Evolutionary conservation across 2,888 invertebrate genomes (phyloP).

Genomic region (Eilema sororculum): DNA sequence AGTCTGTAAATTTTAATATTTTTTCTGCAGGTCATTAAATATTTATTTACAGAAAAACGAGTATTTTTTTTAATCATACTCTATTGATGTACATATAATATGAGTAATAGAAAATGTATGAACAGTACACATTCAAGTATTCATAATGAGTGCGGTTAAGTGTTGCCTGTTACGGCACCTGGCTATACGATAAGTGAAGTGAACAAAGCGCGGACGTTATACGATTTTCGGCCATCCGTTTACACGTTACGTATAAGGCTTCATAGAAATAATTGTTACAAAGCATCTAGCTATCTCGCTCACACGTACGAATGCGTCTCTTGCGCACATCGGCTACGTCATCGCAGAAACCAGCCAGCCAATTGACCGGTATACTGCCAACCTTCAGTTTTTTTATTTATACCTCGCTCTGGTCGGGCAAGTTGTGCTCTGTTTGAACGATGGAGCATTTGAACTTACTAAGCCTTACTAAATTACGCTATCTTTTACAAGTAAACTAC

Average conservation of each 20-base stretch:
- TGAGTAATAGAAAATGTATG: conserved; percentile 15
- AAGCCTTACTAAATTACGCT: not conserved
- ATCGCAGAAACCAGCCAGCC: conserved; percentile 86
- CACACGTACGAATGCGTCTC: conserved; percentile 58
- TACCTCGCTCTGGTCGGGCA: conserved; percentile 83
- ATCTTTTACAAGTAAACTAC: not conserved
- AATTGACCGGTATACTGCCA: conserved; percentile 86
- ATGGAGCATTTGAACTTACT: conserved; percentile 2
- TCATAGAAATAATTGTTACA: conserved; percentile 80
- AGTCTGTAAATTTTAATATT: not conserved
- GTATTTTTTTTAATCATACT: not conserved
- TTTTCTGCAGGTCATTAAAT: not conserved
- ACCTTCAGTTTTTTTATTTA: conserved; percentile 87
- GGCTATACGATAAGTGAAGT: conserved; percentile 59
- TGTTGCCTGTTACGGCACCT: conserved; percentile 65
- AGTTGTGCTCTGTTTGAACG: conserved; percentile 76
- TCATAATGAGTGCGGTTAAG: conserved; percentile 60
- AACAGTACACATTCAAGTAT: conserved; percentile 21
- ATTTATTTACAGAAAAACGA: not conserved
- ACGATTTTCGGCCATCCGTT: conserved; percentile 82
- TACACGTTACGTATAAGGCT: conserved; percentile 81
- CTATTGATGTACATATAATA: not conserved
- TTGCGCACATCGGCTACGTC: conserved; percentile 76
- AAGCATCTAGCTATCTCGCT: conserved; percentile 65
- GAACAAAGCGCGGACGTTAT: conserved; percentile 81